These are phyloP conservation scores for Calosoma granatense DNA, from an alignment of 1,140 invertebrate genomes.

Conservation along the genomic window DNA sequence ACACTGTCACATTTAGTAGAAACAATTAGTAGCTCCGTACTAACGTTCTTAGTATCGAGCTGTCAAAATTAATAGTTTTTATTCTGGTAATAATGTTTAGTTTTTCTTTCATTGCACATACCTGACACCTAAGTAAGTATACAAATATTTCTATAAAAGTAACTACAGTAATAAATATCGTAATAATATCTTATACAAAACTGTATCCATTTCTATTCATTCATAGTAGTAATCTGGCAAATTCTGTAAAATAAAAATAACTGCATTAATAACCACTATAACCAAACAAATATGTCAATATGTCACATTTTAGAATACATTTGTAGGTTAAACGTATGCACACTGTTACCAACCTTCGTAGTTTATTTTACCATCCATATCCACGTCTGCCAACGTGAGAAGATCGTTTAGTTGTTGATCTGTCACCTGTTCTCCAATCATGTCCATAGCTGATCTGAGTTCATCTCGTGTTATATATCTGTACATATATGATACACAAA, in stretches of 20 bases:
- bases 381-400: constrained; percentile 58
- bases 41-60: no score
- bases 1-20: no score
- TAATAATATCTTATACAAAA: no score
- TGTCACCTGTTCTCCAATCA: constrained; percentile 63
- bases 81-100: no score
- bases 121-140: no score
- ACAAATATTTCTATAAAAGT: no score
- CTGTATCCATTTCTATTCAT: no score
- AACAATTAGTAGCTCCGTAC: no score
- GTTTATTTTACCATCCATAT: constrained; percentile 66
- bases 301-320: constrained; percentile 17
- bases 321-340: constrained; percentile 5
- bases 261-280: constrained; percentile 13
- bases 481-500: neutral
- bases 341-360: constrained; percentile 53
- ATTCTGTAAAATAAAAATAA: constrained; percentile 42
- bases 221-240: constrained; percentile 51
- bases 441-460: constrained; percentile 60
- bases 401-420: constrained; percentile 61
- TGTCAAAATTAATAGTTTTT: no score
- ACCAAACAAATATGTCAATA: constrained; percentile 24
- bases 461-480: constrained; percentile 63
- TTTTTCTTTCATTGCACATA: no score
- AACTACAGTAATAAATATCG: no score